Conservation (phyloP, 2,888 invertebrate genomes). For the Itoplectis maculator region DNA sequence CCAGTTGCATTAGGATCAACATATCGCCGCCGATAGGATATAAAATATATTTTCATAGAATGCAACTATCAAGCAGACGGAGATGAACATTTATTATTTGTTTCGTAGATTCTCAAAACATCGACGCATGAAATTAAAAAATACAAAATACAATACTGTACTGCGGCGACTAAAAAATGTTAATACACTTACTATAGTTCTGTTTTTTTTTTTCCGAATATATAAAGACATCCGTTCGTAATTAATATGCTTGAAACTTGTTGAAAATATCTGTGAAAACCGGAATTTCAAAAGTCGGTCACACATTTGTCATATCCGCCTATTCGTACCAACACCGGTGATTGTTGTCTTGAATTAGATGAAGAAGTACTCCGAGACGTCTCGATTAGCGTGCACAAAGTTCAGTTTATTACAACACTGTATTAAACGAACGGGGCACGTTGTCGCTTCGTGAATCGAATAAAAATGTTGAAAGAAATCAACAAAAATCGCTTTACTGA, state of each 20-base stretch:
- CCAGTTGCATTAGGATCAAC: slow-evolving; percentile 46
- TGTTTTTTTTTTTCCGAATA: slow-evolving; percentile 66
- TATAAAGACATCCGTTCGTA: not conserved
- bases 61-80: slow-evolving; percentile 37
- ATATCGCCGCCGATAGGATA: slow-evolving; percentile 51
- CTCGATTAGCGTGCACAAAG: slow-evolving; percentile 64
- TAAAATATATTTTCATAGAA: slow-evolving; percentile 60
- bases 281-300: slow-evolving; percentile 8
- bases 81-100: slow-evolving; percentile 28
- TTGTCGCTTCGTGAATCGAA: slow-evolving; percentile 72
- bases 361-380: slow-evolving; percentile 30
- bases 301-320: slow-evolving; percentile 15
- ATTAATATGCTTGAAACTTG: slow-evolving; percentile 49
- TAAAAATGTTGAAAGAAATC: slow-evolving; percentile 48
- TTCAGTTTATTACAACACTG: slow-evolving; percentile 34
- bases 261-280: slow-evolving; percentile 50
- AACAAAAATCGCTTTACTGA: not conserved
- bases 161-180: slow-evolving; percentile 56
- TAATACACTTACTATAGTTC: slow-evolving; percentile 62
- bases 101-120: slow-evolving; percentile 34
- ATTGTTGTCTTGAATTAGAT: slow-evolving; percentile 54
- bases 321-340: slow-evolving; percentile 34
- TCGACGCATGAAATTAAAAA: slow-evolving; percentile 18
- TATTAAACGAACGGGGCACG: slow-evolving; percentile 60
- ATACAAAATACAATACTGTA: slow-evolving; percentile 13